These are phyloP conservation scores for Drosophila littoralis DNA, from an alignment of 1,140 invertebrate species.

Conservation along the genomic window DNA sequence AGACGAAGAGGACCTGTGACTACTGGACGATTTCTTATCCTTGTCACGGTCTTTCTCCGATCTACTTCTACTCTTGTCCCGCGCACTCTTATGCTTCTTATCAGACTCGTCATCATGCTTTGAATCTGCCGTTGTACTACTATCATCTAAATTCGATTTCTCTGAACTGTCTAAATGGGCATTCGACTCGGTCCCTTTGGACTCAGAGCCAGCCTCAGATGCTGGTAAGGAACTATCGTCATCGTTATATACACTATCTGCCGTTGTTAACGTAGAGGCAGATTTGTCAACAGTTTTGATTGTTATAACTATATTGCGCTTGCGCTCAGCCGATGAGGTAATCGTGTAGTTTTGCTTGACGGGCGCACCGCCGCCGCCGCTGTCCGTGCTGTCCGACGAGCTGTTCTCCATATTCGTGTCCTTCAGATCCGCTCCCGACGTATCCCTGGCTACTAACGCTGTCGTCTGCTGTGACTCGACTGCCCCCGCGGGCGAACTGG, in stretches of 20 bases:
- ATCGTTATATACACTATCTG: slow-evolving; percentile 47
- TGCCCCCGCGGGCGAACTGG: slow-evolving; percentile 3
- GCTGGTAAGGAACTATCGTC: slow-evolving; percentile 47
- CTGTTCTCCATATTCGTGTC: slow-evolving; percentile 47
- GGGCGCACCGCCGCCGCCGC: slow-evolving; percentile 27
- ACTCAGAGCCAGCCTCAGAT: slow-evolving; percentile 36
- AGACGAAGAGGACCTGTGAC: slow-evolving; percentile 76
- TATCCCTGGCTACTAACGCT: background rate
- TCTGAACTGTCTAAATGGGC: slow-evolving; percentile 44
- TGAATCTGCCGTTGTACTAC: slow-evolving; percentile 50
- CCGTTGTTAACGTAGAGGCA: slow-evolving; percentile 33
- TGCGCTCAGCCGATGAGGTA: slow-evolving; percentile 68
- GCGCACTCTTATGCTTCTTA: slow-evolving; percentile 66
- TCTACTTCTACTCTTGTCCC: slow-evolving; percentile 70
- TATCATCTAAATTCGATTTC: slow-evolving; percentile 74
- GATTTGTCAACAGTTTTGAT: slow-evolving; percentile 86
- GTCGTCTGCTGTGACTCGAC: slow-evolving; percentile 8
- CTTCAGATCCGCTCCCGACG: background rate
- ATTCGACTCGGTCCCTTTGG: slow-evolving; percentile 43
- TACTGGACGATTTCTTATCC: slow-evolving; percentile 79
- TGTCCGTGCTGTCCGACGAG: slow-evolving; percentile 64
- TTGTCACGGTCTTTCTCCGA: slow-evolving; percentile 84
- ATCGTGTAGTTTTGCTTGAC: slow-evolving; percentile 63
- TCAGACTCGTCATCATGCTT: slow-evolving; percentile 60
- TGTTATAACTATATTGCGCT: slow-evolving; percentile 79